These are phyloP conservation scores for Brotula barbata DNA, from an alignment of 2,797 vertebrate genomes.

Conservation along the genomic window DNA sequence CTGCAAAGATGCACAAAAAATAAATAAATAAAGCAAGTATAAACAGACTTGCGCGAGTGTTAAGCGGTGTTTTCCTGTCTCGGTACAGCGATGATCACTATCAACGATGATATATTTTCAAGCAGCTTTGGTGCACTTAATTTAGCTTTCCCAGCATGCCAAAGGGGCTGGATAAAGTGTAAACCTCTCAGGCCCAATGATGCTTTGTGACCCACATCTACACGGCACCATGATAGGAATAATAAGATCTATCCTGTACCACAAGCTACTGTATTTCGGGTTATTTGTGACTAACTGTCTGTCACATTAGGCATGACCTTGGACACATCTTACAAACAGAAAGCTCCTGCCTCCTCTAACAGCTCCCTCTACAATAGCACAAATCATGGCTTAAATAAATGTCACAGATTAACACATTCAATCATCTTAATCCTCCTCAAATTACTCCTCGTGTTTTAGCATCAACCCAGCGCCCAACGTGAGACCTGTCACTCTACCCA, in stretches of 20 bases:
- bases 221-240: constrained; percentile 59
- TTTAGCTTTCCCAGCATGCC: constrained; percentile 32
- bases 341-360: constrained; percentile 33
- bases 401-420: constrained; percentile 43
- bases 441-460: constrained; percentile 58
- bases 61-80: constrained; percentile 60
- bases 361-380: constrained; percentile 47
- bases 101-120: constrained; percentile 23
- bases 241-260: constrained; percentile 41
- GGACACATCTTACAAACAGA: constrained; percentile 42
- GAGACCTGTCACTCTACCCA: constrained; percentile 37
- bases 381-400: constrained; percentile 68
- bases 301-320: constrained; percentile 33
- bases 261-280: constrained; percentile 44
- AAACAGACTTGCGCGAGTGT: constrained; percentile 35
- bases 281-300: constrained; percentile 36
- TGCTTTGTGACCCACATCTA: constrained; percentile 37
- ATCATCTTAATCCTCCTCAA: constrained; percentile 38
- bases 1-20: constrained; percentile 33
- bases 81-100: constrained; percentile 52
- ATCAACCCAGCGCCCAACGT: constrained; percentile 49
- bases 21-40: constrained; percentile 29
- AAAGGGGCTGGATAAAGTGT: constrained; percentile 4
- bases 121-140: constrained; percentile 39
- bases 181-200: constrained; percentile 22